Conservation (phyloP, 1,140 invertebrate genomes). For the Drosophila nasuta region DNA sequence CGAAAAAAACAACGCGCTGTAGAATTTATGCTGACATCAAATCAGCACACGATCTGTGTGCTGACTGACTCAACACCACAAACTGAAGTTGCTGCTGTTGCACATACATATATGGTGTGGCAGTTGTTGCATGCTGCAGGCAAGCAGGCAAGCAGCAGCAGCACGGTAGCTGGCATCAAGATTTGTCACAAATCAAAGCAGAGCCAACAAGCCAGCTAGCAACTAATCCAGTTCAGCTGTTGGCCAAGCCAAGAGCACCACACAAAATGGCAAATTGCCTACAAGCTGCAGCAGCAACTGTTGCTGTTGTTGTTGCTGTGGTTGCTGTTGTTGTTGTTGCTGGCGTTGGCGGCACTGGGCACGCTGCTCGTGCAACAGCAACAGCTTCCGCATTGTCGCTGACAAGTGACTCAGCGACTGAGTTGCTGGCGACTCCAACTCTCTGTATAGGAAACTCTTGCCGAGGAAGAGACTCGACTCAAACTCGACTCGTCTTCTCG, state of each 20-base stretch:
- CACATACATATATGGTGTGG: constrained; percentile 59
- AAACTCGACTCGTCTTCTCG: not conserved
- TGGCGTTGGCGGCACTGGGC: constrained; percentile 62
- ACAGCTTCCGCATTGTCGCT: constrained; percentile 71
- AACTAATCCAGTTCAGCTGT: constrained; percentile 81
- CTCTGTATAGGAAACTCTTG: not conserved
- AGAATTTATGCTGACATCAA: constrained; percentile 60
- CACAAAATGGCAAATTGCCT: constrained; percentile 76
- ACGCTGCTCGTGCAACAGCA: constrained; percentile 37
- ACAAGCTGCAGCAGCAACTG: constrained; percentile 48
- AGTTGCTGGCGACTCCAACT: not conserved
- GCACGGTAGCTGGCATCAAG: constrained; percentile 74
- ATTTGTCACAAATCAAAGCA: constrained; percentile 81
- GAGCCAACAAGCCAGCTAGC: constrained; percentile 41
- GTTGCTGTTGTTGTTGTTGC: constrained; percentile 18
- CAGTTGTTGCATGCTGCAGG: constrained; percentile 62
- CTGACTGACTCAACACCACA: constrained; percentile 31
- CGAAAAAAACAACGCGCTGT: constrained; percentile 40
- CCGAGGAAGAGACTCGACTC: not conserved
- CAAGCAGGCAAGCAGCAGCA: constrained; percentile 18
- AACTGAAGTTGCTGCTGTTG: constrained; percentile 17
- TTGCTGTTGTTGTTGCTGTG: not conserved
- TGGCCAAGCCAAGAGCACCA: constrained; percentile 51
- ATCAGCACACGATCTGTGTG: constrained; percentile 74
- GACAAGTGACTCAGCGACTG: constrained; percentile 68